Evolutionary conservation across 2,797 vertebrate genomes (phyloP).

Genomic region (Peromyscus attwateri): DNA sequence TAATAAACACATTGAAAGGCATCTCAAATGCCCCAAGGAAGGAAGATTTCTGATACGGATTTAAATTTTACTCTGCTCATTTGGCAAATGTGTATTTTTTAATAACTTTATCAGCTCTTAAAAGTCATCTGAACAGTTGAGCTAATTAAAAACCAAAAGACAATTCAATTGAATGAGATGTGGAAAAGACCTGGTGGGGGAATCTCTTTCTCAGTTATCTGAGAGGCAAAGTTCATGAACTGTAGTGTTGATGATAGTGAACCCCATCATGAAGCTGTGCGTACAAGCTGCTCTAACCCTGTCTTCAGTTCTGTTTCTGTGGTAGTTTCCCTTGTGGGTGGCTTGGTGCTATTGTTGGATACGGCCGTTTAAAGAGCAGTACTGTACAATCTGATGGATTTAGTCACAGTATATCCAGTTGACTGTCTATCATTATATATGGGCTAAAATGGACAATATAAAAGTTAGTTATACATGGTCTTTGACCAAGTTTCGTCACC

Average conservation of each 20-base stretch:
- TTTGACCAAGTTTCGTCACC: slow-evolving; percentile 48
- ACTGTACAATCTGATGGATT: slow-evolving; percentile 44
- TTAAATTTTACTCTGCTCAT: slow-evolving; percentile 64
- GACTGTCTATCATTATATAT: neutral
- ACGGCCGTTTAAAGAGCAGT: neutral
- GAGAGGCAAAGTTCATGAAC: slow-evolving; percentile 67
- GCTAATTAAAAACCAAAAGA: slow-evolving; percentile 51
- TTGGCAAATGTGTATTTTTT: slow-evolving; percentile 67
- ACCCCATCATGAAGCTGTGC: slow-evolving; percentile 53
- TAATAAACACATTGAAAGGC: slow-evolving; percentile 44
- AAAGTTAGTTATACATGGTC: slow-evolving; percentile 41
- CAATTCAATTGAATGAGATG: slow-evolving; percentile 69
- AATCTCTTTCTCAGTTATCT: slow-evolving; percentile 62
- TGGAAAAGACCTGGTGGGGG: slow-evolving; percentile 61
- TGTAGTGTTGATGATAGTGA: slow-evolving; percentile 46
- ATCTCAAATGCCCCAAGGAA: slow-evolving; percentile 53
- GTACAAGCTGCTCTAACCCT: slow-evolving; percentile 44
- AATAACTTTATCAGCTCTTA: slow-evolving; percentile 71
- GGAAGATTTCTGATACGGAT: slow-evolving; percentile 45
- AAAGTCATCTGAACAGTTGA: slow-evolving; percentile 51
- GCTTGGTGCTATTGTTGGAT: slow-evolving; percentile 31
- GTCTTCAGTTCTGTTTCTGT: slow-evolving; percentile 68
- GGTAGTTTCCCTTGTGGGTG: slow-evolving; percentile 51
- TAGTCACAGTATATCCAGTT: slow-evolving; percentile 51
- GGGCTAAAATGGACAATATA: slow-evolving; percentile 47